phyloP scores from a whole-genome alignment of 2,888 invertebrate genomes.

The Eudemis profundana region DNA sequence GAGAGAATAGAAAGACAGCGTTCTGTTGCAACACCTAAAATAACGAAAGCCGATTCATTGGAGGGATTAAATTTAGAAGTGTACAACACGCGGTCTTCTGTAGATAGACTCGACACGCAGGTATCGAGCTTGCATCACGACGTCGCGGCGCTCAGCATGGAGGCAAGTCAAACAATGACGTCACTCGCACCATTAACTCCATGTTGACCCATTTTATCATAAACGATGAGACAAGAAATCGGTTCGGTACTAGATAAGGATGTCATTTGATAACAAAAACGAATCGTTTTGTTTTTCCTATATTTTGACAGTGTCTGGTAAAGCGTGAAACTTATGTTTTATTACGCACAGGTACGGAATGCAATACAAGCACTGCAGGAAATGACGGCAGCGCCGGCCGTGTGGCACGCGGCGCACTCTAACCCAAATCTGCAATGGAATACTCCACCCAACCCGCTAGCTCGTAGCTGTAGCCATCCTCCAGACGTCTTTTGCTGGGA shows the following conservation, averaged over 20 bases:
- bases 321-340: conserved; percentile 1
- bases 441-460: conserved; percentile 85
- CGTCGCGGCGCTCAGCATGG: conserved; percentile 93
- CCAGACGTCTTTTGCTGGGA: conserved; percentile 94
- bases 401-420: conserved; percentile 91
- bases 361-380: conserved; percentile 94
- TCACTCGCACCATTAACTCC: conserved; percentile 49
- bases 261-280: conserved; percentile 52
- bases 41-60: conserved; percentile 84
- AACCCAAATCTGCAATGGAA: conserved; percentile 91
- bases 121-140: conserved; percentile 93
- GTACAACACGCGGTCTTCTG: conserved; percentile 81
- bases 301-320: conserved; percentile 2
- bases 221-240: conserved; percentile 50
- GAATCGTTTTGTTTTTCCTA: conserved; percentile 41
- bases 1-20: conserved; percentile 89
- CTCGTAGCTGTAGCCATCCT: conserved; percentile 93
- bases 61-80: conserved; percentile 87
- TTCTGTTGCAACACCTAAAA: conserved; percentile 85
- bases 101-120: conserved; percentile 92
- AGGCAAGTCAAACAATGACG: conserved; percentile 80
- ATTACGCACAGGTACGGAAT: conserved; percentile 87
- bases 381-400: conserved; percentile 87
- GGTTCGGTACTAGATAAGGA: conserved; percentile 54
- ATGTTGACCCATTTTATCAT: conserved; percentile 51